Conservation (phyloP, 2,888 invertebrate genomes). For the Imbricaverruca yamaguchii region DNA sequence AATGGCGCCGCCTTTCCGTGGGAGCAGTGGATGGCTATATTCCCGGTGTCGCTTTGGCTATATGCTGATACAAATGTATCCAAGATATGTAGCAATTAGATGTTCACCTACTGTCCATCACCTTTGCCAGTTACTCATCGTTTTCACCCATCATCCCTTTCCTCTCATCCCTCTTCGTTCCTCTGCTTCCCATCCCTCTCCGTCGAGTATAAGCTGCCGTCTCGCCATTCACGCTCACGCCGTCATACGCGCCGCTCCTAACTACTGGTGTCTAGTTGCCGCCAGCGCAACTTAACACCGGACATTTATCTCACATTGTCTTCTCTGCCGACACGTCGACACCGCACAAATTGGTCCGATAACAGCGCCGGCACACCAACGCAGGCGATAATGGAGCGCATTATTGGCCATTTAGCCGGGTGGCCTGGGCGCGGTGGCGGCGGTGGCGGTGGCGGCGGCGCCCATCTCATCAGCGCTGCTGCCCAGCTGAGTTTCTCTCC, state of each 20-base stretch:
- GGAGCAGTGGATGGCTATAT: too few relatives aligned
- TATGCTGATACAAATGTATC: too few relatives aligned
- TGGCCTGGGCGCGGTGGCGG: background rate
- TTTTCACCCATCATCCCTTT: too few relatives aligned
- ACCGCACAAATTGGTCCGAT: background rate
- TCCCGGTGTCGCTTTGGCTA: too few relatives aligned
- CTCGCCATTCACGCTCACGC: background rate
- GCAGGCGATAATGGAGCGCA: background rate
- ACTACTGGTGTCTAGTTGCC: too few relatives aligned
- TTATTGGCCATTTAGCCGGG: background rate
- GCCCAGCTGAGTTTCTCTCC: background rate
- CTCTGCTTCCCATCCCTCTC: background rate
- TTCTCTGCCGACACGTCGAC: background rate
- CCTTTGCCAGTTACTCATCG: too few relatives aligned
- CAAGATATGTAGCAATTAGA: too few relatives aligned
- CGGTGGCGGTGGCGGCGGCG: background rate
- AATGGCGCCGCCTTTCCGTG: too few relatives aligned
- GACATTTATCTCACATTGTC: background rate
- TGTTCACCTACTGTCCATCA: background rate
- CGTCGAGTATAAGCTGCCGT: background rate
- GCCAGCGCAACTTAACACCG: background rate
- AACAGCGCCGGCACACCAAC: background rate
- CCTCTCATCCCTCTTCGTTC: background rate
- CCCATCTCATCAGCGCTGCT: background rate
- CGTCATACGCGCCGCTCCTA: too few relatives aligned